phyloP scores from a whole-genome alignment of 2,888 invertebrate species.

The Drosophila ezoana region DNA sequence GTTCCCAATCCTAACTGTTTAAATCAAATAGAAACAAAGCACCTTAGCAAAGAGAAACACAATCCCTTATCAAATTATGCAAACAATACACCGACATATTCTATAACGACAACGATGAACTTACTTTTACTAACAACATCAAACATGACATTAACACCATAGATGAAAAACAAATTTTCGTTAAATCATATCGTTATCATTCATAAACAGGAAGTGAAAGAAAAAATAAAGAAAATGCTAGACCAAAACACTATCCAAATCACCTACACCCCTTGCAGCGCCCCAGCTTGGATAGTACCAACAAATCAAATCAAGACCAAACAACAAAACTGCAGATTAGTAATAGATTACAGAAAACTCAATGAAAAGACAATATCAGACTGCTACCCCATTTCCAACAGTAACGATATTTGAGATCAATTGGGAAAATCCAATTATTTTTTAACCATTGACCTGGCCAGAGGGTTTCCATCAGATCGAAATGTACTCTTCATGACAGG shows the following conservation, averaged over 20 bases:
- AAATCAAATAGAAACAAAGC: not conserved
- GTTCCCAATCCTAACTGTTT: not conserved
- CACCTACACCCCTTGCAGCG: slow-evolving; percentile 5
- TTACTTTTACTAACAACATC: slow-evolving; percentile 1
- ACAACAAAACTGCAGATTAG: slow-evolving; percentile 14
- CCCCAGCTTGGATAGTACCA: slow-evolving; percentile 6
- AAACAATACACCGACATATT: not conserved
- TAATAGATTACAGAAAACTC: slow-evolving; percentile 8
- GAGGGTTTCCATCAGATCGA: slow-evolving; percentile 20
- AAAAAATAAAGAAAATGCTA: slow-evolving; percentile 1
- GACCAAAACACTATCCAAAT: not conserved
- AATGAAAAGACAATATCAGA: slow-evolving; percentile 20
- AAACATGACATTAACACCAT: not conserved
- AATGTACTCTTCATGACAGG: not conserved
- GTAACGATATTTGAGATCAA: slow-evolving; percentile 8
- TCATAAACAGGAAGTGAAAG: slow-evolving; percentile 1
- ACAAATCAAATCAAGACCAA: slow-evolving; percentile 1
- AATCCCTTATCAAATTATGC: not conserved
- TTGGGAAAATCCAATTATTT: slow-evolving; percentile 11
- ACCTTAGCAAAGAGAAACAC: not conserved
- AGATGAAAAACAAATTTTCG: not conserved
- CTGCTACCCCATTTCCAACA: slow-evolving; percentile 20
- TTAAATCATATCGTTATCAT: not conserved
- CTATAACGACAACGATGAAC: not conserved
- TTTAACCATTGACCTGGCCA: slow-evolving; percentile 22